Percentiles rank a stretch among this genome's conserved stretches.
phyloP scores from a whole-genome alignment of 1,140 invertebrate genomes.

The Drosophila murphyi region DNA sequence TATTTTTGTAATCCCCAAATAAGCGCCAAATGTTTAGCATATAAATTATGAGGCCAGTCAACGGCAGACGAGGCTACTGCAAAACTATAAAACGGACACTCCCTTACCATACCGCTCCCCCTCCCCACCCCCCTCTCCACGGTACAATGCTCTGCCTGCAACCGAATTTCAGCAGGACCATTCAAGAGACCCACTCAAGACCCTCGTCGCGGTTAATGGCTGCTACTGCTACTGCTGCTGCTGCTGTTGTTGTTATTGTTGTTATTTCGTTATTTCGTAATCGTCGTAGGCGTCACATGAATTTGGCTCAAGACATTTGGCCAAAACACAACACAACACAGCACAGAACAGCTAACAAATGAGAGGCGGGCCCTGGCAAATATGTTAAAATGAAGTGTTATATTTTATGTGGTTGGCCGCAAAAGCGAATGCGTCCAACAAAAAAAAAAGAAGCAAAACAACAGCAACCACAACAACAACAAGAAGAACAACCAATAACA shows the following conservation, averaged over 20 bases:
- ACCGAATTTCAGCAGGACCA: not conserved
- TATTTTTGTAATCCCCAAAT: constrained; percentile 69
- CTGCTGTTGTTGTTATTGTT: constrained; percentile 11
- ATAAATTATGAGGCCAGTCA: constrained; percentile 71
- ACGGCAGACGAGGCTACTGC: constrained; percentile 6
- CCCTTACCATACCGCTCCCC: not conserved
- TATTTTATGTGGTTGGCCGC: constrained; percentile 75
- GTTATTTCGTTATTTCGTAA: constrained; percentile 32
- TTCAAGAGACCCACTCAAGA: constrained; percentile 4
- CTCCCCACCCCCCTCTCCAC: no score
- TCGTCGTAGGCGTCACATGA: constrained; percentile 59
- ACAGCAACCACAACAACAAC: constrained; percentile 12
- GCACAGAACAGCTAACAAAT: constrained; percentile 27
- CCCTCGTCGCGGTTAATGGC: constrained; percentile 8
- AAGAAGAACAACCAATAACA: constrained; percentile 27
- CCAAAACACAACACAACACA: constrained; percentile 33
- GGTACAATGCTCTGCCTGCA: not conserved
- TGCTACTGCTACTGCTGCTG: constrained; percentile 1
- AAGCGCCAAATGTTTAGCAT: constrained; percentile 77
- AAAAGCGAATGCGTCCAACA: constrained; percentile 26
- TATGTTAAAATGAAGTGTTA: constrained; percentile 79
- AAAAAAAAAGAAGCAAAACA: not conserved
- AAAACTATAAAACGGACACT: constrained; percentile 25
- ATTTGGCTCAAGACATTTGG: constrained; percentile 53
- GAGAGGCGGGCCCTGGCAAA: constrained; percentile 42